Base-by-base conservation (phyloP, 2,113 vertebrate genomes). In the Columba janthina region DNA sequence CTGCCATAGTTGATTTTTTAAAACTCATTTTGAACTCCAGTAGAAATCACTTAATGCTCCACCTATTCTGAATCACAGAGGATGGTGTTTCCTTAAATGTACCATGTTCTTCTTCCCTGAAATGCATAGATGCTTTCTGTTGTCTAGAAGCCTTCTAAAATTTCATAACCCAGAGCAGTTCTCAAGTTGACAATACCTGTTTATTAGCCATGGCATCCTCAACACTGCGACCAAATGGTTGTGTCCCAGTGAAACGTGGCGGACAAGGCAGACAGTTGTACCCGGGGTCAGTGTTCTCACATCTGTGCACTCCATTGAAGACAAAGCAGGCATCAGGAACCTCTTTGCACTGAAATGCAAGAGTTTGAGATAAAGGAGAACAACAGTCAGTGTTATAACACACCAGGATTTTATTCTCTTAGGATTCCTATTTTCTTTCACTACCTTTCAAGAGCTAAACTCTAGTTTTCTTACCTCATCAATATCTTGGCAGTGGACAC, bases 181-280 rank as follows among this genome's bases (percentile, higher is more conserved):
- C 20, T 64, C 24, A 75, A 61, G 25, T 48, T 92, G 54, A 58
- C 29, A 72, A 90, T 97, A 99, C 99, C 99, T 99, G 99, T 97
- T 99, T 99, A 95, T 99, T 99, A 66, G 98, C 98, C 25, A 98
- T 98, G 82, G 99, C 99, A 40, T 99, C 97, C 75, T 99, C 99
- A 36, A 99, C 96, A 7, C 99, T 98, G 73, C 87, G 98, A 86
- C 99, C 99, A 15, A 98, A 99, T 10, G 99, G 99, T 96, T 99
- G 99, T 3, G 97, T 76, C 61, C 99, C 99, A 3, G 99, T 98
- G 98, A 98, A 99, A 56, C 99, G 99, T 6, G 98, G 77, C 3
- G 99, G 99, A 94, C 99, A 99, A 57, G 99, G 99, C 62, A 98
- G 97, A 88, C 99, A 99, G 97, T 99, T 99, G 97, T 99, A 99